These are phyloP conservation scores for Phaenicophaeus curvirostris DNA, from an alignment of 2,797 vertebrate species.

Conservation along the genomic window DNA sequence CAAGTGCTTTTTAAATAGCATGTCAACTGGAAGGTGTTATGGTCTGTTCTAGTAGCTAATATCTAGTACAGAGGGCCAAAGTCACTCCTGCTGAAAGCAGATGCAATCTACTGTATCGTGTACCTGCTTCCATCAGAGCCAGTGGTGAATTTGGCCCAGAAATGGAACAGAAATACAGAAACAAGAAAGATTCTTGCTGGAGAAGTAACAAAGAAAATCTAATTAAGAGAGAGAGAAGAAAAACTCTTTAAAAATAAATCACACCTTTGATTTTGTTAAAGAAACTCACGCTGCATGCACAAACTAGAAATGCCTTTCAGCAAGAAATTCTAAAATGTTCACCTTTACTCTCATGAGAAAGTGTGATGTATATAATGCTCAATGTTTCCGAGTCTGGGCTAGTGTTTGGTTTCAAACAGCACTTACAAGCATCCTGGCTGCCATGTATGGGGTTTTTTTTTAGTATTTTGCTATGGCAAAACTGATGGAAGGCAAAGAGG, in stretches of 20 bases:
- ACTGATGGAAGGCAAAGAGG: not conserved
- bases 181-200: slow-evolving; percentile 44
- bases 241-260: slow-evolving; percentile 21
- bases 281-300: slow-evolving; percentile 35
- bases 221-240: slow-evolving; percentile 18
- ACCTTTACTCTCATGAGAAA: slow-evolving; percentile 57
- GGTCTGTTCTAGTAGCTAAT: not conserved
- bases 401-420: slow-evolving; percentile 1
- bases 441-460: not conserved
- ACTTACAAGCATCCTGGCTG: not conserved
- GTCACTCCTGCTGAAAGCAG: slow-evolving; percentile 58
- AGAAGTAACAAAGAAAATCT: slow-evolving; percentile 15
- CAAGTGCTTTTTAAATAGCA: not conserved
- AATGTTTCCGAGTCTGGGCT: not conserved
- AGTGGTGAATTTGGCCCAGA: slow-evolving; percentile 60
- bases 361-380: not conserved
- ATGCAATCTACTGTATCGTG: slow-evolving; percentile 29
- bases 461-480: slow-evolving; percentile 12
- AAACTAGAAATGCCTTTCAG: slow-evolving; percentile 39
- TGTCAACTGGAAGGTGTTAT: slow-evolving; percentile 14
- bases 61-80: slow-evolving; percentile 51
- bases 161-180: slow-evolving; percentile 56
- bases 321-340: slow-evolving; percentile 46
- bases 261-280: slow-evolving; percentile 36
- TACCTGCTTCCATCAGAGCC: slow-evolving; percentile 56